Conservation (phyloP, 2,113 vertebrate species). For the Glareola pratincola region DNA sequence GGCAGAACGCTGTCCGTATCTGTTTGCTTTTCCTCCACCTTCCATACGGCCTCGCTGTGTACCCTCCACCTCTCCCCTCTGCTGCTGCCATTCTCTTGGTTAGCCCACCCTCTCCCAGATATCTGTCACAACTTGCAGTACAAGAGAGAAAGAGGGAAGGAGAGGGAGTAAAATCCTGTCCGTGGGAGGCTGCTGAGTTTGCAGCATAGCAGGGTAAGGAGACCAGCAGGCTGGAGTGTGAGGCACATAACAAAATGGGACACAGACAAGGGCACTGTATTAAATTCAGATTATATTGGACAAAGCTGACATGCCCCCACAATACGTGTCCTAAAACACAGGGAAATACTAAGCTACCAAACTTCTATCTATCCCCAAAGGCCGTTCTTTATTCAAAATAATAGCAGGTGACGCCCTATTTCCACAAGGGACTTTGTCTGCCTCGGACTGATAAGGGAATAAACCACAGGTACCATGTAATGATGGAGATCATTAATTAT, state of each 20-base stretch:
- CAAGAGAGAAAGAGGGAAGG: background rate
- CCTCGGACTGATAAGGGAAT: background rate
- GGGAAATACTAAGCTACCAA: background rate
- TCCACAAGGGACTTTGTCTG: background rate
- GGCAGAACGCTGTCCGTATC: background rate
- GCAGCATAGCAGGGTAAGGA: background rate
- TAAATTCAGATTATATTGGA: background rate
- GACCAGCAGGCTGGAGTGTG: background rate
- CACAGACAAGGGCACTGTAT: background rate
- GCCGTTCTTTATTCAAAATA: background rate
- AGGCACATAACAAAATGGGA: background rate
- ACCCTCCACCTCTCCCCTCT: background rate
- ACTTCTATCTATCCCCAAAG: background rate
- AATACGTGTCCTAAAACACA: background rate
- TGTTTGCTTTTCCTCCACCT: background rate
- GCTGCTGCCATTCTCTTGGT: background rate
- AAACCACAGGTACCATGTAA: background rate
- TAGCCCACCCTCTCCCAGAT: background rate
- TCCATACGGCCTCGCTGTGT: rapidly evolving
- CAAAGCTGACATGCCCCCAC: background rate
- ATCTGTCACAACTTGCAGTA: background rate
- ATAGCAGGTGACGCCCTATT: background rate
- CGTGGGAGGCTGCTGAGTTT: background rate
- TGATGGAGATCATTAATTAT: background rate
- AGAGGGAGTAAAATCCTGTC: background rate